Conservation (phyloP, 2,113 vertebrate genomes). For the Pelecanus crispus region DNA sequence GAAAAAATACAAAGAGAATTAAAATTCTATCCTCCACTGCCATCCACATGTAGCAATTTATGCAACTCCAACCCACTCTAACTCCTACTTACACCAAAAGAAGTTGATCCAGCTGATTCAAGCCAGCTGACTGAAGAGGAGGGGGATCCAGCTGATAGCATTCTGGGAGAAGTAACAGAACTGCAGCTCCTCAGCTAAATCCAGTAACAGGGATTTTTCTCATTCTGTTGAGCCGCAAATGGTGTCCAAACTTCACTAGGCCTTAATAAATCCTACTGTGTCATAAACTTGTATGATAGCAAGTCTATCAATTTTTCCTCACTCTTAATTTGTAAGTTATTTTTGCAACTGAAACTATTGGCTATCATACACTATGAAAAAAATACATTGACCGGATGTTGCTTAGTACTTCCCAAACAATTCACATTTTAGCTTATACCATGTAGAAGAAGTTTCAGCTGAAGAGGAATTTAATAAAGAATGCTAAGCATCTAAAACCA, state of each 20-base stretch:
- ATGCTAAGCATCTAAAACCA: neutral
- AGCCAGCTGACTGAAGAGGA: constrained; percentile 4
- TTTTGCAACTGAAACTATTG: neutral
- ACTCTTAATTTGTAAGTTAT: neutral
- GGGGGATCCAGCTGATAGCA: neutral
- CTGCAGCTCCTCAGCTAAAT: neutral
- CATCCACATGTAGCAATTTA: neutral
- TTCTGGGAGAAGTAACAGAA: neutral
- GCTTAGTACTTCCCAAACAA: neutral
- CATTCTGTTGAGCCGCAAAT: neutral
- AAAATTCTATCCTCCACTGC: neutral
- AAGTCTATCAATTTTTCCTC: neutral
- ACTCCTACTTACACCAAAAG: constrained; percentile 7
- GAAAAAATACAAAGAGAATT: neutral
- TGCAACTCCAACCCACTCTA: constrained; percentile 25
- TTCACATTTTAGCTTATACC: neutral
- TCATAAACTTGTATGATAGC: neutral
- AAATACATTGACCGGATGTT: neutral
- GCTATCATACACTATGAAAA: neutral
- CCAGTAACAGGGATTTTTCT: neutral
- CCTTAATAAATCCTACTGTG: neutral
- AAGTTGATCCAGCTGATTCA: constrained; percentile 21
- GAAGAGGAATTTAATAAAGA: neutral
- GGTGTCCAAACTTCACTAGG: neutral
- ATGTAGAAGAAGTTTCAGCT: neutral